A percentile compares a stretch with the other conserved stretches of the same genome.
These are phyloP conservation scores for Megathymus violae DNA, from an alignment of 1,140 invertebrate species.

Conservation along the genomic window DNA sequence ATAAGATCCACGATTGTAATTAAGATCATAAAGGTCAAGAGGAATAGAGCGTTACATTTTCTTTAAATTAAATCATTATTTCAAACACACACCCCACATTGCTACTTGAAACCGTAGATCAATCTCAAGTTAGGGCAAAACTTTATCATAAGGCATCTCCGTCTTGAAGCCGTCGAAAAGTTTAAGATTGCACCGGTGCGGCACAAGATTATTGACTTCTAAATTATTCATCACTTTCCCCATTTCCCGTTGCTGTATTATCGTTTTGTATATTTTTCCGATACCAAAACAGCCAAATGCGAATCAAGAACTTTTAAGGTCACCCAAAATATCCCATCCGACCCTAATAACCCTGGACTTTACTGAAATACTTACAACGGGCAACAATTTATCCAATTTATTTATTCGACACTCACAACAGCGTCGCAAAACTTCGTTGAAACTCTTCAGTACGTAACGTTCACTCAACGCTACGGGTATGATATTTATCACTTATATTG, in stretches of 20 bases:
- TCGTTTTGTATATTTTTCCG: too few relatives aligned
- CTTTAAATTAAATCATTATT: too few relatives aligned
- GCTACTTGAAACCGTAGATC: not conserved
- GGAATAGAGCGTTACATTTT: too few relatives aligned
- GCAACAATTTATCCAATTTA: not conserved
- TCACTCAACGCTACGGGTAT: not conserved
- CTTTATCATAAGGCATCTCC: conserved; percentile 10
- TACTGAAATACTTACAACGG: not conserved
- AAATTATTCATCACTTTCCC: conserved; percentile 19
- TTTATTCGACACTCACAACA: not conserved
- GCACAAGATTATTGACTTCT: conserved; percentile 24
- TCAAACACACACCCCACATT: not conserved
- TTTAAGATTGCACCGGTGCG: conserved; percentile 30
- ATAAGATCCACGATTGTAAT: too few relatives aligned
- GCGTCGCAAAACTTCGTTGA: too few relatives aligned
- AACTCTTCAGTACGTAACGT: not conserved
- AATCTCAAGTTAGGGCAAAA: not conserved
- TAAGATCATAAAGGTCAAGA: too few relatives aligned
- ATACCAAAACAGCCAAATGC: too few relatives aligned
- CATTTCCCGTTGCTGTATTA: not conserved
- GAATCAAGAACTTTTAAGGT: too few relatives aligned
- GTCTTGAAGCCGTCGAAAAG: conserved; percentile 1
- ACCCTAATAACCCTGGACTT: not conserved
- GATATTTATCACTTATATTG: conserved; percentile 1
- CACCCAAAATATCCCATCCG: not conserved